Percentiles rank a stretch among this genome's conserved stretches.
phyloP scores from a whole-genome alignment of 2,888 invertebrate species.

The Diarsia dahlii region DNA sequence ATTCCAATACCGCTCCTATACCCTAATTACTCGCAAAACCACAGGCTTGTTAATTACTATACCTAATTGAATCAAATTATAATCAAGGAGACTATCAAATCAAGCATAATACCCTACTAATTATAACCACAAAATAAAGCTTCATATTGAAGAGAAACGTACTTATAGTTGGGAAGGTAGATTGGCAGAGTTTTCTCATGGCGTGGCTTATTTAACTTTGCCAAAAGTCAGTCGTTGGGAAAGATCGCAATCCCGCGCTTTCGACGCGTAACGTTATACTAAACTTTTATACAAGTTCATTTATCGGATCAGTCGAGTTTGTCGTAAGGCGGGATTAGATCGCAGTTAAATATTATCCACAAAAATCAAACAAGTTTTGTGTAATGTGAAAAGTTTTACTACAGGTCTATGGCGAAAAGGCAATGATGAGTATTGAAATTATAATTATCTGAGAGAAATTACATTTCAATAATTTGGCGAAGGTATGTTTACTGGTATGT shows the following conservation, averaged over 20 bases:
- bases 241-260: conserved; percentile 72
- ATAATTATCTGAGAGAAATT: neutral
- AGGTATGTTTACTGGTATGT: too few relatives aligned
- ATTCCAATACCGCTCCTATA: neutral
- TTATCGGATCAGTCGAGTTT: conserved; percentile 68
- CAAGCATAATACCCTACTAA: neutral
- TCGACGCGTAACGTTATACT: conserved; percentile 69
- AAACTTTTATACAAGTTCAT: conserved; percentile 71
- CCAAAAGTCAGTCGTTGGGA: conserved; percentile 70
- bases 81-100: neutral
- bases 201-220: conserved; percentile 79
- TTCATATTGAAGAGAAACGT: conserved; percentile 29
- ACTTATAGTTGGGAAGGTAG: conserved; percentile 61
- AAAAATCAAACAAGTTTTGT: conserved; percentile 51
- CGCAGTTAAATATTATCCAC: conserved; percentile 53
- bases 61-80: conserved; percentile 9
- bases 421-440: neutral
- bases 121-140: conserved; percentile 28
- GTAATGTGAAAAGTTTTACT: conserved; percentile 52
- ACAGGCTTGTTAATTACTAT: neutral
- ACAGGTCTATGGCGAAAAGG: neutral
- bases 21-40: neutral
- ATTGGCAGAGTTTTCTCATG: conserved; percentile 72
- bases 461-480: neutral
- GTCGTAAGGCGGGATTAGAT: conserved; percentile 63